These are phyloP conservation scores for Camptogramma bilineatum DNA, from an alignment of 2,888 invertebrate species.

Conservation along the genomic window DNA sequence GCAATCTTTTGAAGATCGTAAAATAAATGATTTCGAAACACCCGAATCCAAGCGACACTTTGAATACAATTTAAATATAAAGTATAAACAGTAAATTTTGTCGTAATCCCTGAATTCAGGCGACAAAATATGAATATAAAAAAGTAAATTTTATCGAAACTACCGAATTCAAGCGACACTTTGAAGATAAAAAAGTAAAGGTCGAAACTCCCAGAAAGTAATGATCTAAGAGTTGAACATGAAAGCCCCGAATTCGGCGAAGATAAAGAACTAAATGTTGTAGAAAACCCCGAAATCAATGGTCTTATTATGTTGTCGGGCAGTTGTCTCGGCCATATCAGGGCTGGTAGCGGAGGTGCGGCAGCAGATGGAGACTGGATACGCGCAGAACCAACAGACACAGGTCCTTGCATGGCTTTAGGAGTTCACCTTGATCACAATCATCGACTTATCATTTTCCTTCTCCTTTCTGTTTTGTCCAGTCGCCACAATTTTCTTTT, in stretches of 20 bases:
- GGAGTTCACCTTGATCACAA: slow-evolving; percentile 24
- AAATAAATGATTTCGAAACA: too few species aligned
- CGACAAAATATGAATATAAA: too few species aligned
- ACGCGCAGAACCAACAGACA: slow-evolving; percentile 78
- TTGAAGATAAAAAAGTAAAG: too few species aligned
- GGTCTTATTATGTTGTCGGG: slow-evolving; percentile 57
- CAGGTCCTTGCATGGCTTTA: slow-evolving; percentile 81
- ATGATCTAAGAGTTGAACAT: background rate
- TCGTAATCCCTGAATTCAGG: background rate
- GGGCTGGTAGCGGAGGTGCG: slow-evolving; percentile 93
- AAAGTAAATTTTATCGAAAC: too few species aligned
- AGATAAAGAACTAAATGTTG: background rate
- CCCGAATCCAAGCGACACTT: background rate
- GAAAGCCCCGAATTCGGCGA: too few species aligned
- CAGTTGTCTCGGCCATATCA: slow-evolving; percentile 92
- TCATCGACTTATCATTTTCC: background rate
- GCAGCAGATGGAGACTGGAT: slow-evolving; percentile 88
- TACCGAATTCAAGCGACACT: too few species aligned
- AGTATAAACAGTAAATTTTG: too few species aligned
- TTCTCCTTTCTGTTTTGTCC: background rate
- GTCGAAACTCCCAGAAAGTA: background rate
- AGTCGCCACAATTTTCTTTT: background rate
- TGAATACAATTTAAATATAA: too few species aligned
- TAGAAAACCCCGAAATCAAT: background rate
- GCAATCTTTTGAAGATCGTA: too few species aligned